Evolutionary conservation across 2,797 vertebrate species (phyloP), one percentile per base, ranked within the genome.

Genomic region (Acropternis orthonyx): DNA sequence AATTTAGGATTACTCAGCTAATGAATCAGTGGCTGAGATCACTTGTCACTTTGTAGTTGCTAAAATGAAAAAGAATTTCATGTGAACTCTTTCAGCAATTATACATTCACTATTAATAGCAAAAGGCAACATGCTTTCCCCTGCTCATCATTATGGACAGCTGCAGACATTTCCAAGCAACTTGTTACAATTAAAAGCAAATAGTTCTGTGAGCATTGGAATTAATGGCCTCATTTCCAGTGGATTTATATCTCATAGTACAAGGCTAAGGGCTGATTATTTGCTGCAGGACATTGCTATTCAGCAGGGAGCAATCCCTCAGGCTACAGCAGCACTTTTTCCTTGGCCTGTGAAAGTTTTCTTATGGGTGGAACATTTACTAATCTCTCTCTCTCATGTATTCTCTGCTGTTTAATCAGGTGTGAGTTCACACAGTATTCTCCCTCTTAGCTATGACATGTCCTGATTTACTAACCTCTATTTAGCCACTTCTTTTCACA

Each of bases 271-370:
- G 69, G 11, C 32, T 88, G 83, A 75, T 78, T 75, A 95, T 92
- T 88, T 94, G 85, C 51, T 84, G 62, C 51, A 90, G 92, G 69
- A 72, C 90, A 66, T 54, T 92, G 65, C 73, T 88, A 23, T 82
- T 87, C 66, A 85, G 28, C 66, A 72, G 72, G 20, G 62, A 93
- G 32, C 34, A 89, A 91, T 48, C 76, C 87, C 82, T 73, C 66
- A 61, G 79, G 85, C 87, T 93, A 89, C 16, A 48, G 62, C 41
- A 49, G 55, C 3, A 21, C 48, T 65, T 93, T 82, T 92, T 81
- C 79, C 89, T 92, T 91, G 55, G 24, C 76, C 89, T 94, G 66
- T 94, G 95, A 92, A 96, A 96, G 89, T 96, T 95, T 96, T 95
- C 92, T 75, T 95, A 93, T 4, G 46, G 73, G n/a, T 46, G 84